Evolutionary conservation across 2,113 vertebrate species (phyloP), one percentile per base, ranked within the genome.

Genomic region (Picathartes gymnocephalus): DNA sequence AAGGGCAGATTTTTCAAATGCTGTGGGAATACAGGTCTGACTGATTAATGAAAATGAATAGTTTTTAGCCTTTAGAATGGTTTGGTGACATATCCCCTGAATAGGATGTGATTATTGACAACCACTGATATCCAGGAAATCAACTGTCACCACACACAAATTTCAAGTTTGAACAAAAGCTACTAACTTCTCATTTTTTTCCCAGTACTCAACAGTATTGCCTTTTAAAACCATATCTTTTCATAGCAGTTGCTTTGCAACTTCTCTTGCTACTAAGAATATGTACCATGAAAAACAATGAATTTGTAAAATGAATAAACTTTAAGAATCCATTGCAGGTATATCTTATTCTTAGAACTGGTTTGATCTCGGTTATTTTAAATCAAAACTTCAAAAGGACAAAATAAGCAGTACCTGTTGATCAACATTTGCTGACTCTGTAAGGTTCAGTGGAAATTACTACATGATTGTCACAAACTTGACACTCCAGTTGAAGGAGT

Each of bases 381-480:
- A 95, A 94, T 88, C 37, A 88, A 84, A 92, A 72, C 45, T 93
- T 88, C 39, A 81, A 48, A 86, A 90, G 74, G 53, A 56, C 18
- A 50, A 74, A 82, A 45, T 90, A 73, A 85, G 89, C 64, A 93
- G 51, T 79, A 93, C 92, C 68, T 84, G 90, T 66, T 92, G 84
- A 94, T 97, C 94, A 91, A 88, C 86, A 81, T 94, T 87, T 94
- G 80, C 95, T 95, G 89, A 95, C 71, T 89, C 37, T 31, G 19
- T 45, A 40, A 65, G 69, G 48, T 72, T 8, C 77, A 82, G 47
- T 91, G 71, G 81, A 94, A 89, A 92, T 62, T 45, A 20, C 48
- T 48, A 65, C 10, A 16, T 3, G 3, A 48, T 76, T 93, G 56
- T 91, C 69, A 88, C 71, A 95, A 88, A 92, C 86, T 72, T 61